Percentiles rank a stretch among this genome's conserved stretches.
phyloP scores from a whole-genome alignment of 2,888 invertebrate genomes.

The Pelosia muscerda region DNA sequence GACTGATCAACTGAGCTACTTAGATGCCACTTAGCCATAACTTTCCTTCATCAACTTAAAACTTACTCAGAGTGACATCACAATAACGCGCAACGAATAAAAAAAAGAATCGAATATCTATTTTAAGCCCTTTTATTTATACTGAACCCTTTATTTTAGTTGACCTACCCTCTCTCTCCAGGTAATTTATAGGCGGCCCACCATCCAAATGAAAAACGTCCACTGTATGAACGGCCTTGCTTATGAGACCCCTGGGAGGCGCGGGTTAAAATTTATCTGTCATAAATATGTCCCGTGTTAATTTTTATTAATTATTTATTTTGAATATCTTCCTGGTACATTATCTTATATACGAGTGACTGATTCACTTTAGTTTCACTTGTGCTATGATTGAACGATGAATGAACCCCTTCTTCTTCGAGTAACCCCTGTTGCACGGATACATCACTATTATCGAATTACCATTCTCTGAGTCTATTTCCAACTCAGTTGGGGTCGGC shows the following conservation, averaged over 20 bases:
- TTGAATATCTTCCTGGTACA: not conserved
- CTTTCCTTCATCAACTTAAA: not conserved
- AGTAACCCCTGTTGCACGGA: no score
- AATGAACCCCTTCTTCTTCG: no score
- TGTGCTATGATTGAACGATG: no score
- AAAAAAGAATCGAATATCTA: not conserved
- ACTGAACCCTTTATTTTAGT: slow-evolving; percentile 8
- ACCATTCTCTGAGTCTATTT: no score
- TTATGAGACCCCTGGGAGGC: slow-evolving; percentile 13
- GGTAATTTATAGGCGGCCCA: slow-evolving; percentile 10
- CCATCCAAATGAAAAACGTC: slow-evolving; percentile 8
- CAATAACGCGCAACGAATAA: not conserved
- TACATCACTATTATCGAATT: no score
- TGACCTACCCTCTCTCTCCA: not conserved
- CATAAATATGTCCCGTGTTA: slow-evolving; percentile 18
- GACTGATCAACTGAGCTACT: no score
- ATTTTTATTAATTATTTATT: slow-evolving; percentile 15
- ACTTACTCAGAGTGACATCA: no score
- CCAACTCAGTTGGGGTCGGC: no score
- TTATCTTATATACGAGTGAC: no score
- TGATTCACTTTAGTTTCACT: no score
- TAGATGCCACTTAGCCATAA: no score
- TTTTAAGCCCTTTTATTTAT: slow-evolving; percentile 1
- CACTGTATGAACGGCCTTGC: slow-evolving; percentile 3
- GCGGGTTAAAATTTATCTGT: slow-evolving; percentile 16